A percentile compares a stretch with the other conserved stretches of the same genome.
Evolutionary conservation across 1,140 invertebrate species (phyloP).

Genomic region (Saccostrea echinata): DNA sequence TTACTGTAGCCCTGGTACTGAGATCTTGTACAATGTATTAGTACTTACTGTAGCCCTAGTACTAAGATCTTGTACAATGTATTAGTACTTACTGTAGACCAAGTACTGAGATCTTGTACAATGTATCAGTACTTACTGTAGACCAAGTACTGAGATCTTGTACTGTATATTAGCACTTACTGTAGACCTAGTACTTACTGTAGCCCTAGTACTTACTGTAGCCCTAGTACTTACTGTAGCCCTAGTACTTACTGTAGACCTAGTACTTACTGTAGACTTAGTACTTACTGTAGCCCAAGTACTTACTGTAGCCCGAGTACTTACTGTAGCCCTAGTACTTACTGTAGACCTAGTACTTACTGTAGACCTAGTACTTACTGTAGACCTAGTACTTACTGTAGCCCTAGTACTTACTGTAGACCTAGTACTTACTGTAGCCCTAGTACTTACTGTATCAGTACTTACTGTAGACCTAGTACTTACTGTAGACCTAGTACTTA

Average conservation of each 20-base stretch:
- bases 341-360: conserved; percentile 82
- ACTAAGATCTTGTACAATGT: too few relatives aligned
- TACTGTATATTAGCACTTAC: too few relatives aligned
- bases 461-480: conserved; percentile 82
- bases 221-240: conserved; percentile 82
- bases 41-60: conserved; percentile 81
- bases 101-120: conserved; percentile 85
- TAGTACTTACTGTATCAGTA: too few relatives aligned
- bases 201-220: conserved; percentile 82
- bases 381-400: conserved; percentile 82
- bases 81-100: conserved; percentile 81
- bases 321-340: conserved; percentile 82
- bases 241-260: conserved; percentile 83
- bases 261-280: conserved; percentile 82
- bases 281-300: conserved; percentile 82
- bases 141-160: conserved; percentile 85
- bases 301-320: conserved; percentile 83
- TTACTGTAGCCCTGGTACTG: conserved; percentile 83
- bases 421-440: conserved; percentile 83
- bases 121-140: too few relatives aligned
- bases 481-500: conserved; percentile 82
- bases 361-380: conserved; percentile 82
- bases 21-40: too few relatives aligned
- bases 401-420: conserved; percentile 82
- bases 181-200: conserved; percentile 82